These are phyloP conservation scores for Thunnus maccoyii DNA, from an alignment of 2,113 vertebrate genomes.

Conservation along the genomic window DNA sequence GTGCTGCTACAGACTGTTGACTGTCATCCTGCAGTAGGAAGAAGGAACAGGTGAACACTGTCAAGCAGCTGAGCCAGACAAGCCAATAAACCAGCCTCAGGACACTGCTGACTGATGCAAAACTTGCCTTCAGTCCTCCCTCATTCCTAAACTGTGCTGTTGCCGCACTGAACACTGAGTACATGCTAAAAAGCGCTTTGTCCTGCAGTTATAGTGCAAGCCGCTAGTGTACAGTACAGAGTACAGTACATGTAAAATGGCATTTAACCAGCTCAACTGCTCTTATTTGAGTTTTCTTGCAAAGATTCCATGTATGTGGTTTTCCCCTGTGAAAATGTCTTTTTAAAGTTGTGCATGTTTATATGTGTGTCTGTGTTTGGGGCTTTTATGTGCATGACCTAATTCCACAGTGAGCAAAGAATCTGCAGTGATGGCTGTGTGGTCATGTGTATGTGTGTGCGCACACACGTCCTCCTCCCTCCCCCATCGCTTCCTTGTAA, in stretches of 20 bases:
- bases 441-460: conserved; percentile 46
- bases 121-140: conserved; percentile 56
- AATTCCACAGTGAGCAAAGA: conserved; percentile 75
- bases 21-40: conserved; percentile 31
- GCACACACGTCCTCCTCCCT: conserved; percentile 51
- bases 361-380: conserved; percentile 61
- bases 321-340: conserved; percentile 47
- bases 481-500: conserved; percentile 76
- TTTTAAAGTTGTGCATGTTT: conserved; percentile 55
- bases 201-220: neutral
- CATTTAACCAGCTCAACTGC: conserved; percentile 6
- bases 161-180: conserved; percentile 34
- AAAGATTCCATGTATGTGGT: conserved; percentile 45
- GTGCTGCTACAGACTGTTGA: conserved; percentile 35
- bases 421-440: conserved; percentile 66
- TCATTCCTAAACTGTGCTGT: conserved; percentile 42
- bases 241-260: conserved; percentile 29
- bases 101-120: conserved; percentile 69
- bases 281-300: conserved; percentile 23
- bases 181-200: conserved; percentile 22
- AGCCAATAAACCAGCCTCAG: conserved; percentile 56
- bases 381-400: conserved; percentile 75
- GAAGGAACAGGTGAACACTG: conserved; percentile 68
- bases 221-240: conserved; percentile 13
- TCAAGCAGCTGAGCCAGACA: conserved; percentile 57